Base-by-base conservation (phyloP, 2,797 vertebrate genomes). In the Acanthornis magna region DNA sequence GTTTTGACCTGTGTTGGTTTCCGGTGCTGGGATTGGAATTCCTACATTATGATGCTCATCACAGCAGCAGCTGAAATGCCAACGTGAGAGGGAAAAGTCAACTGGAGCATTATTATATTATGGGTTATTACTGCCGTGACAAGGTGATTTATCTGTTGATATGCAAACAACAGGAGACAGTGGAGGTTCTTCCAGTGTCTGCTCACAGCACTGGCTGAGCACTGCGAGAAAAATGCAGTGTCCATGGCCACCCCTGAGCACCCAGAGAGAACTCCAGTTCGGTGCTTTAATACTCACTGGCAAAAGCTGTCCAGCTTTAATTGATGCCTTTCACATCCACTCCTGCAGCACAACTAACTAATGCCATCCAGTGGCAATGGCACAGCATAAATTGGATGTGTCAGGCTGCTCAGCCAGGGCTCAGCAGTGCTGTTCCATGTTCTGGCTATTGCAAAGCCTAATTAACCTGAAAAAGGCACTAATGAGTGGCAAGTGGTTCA, bases 361-460 rank as follows among this genome's bases (percentile, higher is more conserved):
- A 96, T 97, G 97, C 96, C 96, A 94, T 97, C 97, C 83, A 66
- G 97, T 97, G 98, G 97, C 82, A 92, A 84, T 82, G 95, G 73
- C 34, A 86, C 73, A 75, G 72, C 72, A 95, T 85, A 76, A 89
- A 81, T 92, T 18, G 51, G 13, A n/a, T 2, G 27, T 77, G 89
- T 47, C 74, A 78, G 61, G 20, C 70, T 43, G 45, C 76, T 83
- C 75, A 62, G 55, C 36, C 32, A 9, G 79, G n/a, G 16, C 48
- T 32, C 21, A 91, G 81, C 45, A 9, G 12, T 2, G 40, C 2
- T 42, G 53, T 55, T 65, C 23, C 4, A 29, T 48, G 74, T 63
- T 76, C 48, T 0, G 3, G 67, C 47, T 40, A 34, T 2, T 43
- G 81, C 53, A 74, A 72, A 82, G 63, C 51, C 66, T 90, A 76